These are phyloP conservation scores for Drosophila watanabei DNA, from an alignment of 1,140 invertebrate species.

Conservation along the genomic window DNA sequence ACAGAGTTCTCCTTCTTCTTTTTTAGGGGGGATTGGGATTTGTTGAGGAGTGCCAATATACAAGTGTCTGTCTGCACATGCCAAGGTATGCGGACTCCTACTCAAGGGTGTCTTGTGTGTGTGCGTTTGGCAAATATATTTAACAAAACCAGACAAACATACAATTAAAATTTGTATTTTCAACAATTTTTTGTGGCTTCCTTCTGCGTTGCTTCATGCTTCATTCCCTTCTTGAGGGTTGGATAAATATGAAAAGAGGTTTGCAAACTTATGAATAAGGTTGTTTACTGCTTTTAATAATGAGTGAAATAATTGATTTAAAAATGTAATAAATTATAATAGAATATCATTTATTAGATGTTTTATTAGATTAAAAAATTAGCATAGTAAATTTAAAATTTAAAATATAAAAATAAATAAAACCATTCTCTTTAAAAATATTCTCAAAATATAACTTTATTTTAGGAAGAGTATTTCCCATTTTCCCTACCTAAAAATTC, in stretches of 20 bases:
- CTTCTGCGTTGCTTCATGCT: conserved; percentile 13
- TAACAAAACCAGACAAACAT: conserved; percentile 57
- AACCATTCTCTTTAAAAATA: too few relatives aligned
- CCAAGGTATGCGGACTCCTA: conserved; percentile 1
- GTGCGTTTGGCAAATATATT: conserved; percentile 67
- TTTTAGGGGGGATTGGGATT: background rate
- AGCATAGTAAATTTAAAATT: too few relatives aligned
- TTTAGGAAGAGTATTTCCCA: conserved; percentile 8
- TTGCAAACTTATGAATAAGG: background rate
- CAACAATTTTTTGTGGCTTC: conserved; percentile 54
- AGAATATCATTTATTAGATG: too few relatives aligned
- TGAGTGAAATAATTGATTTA: background rate
- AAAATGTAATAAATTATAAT: background rate
- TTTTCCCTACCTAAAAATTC: background rate
- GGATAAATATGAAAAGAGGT: background rate
- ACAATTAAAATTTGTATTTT: conserved; percentile 78
- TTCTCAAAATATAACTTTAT: too few relatives aligned
- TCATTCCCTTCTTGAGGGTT: background rate
- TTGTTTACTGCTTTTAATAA: background rate
- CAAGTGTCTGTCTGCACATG: conserved; percentile 29
- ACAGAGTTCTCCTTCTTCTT: background rate
- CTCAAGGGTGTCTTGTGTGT: conserved; percentile 5
- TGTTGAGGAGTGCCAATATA: conserved; percentile 28
- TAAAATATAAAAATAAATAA: too few relatives aligned
- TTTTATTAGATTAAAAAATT: too few relatives aligned